Evolutionary conservation across 2,797 vertebrate genomes (phyloP).

Genomic region (Malacoraja senta): DNA sequence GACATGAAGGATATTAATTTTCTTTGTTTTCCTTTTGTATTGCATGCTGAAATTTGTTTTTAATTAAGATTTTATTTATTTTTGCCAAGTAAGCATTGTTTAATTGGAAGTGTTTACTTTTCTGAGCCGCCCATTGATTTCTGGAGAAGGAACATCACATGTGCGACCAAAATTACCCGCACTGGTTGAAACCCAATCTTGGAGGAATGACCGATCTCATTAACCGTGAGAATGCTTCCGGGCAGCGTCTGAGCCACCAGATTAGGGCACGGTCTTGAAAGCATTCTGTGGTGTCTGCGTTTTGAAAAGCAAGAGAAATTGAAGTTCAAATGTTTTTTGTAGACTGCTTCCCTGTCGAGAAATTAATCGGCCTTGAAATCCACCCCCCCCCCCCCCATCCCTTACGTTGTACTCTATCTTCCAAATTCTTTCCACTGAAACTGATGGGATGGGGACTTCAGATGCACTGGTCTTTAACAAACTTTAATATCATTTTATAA

Average conservation of each 20-base stretch:
- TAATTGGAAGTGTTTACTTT: constrained; percentile 24
- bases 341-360: background rate
- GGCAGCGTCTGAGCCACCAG: constrained; percentile 1
- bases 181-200: constrained; percentile 21
- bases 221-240: background rate
- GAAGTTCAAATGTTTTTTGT: background rate
- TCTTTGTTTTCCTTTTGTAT: constrained; percentile 30
- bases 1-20: constrained; percentile 30
- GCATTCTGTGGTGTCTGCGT: constrained; percentile 32
- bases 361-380: no score
- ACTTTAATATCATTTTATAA: no score
- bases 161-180: background rate
- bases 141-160: background rate
- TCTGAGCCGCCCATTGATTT: background rate
- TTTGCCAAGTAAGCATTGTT: constrained; percentile 31
- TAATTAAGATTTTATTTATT: background rate
- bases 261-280: constrained; percentile 5
- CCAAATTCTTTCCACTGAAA: no score
- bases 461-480: background rate
- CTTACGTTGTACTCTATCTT: no score
- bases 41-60: constrained; percentile 32
- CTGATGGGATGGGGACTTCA: no score
- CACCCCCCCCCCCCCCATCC: no score
- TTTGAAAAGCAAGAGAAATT: background rate
- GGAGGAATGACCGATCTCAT: background rate